phyloP scores from a whole-genome alignment of 1,140 invertebrate genomes.

The Muscidifurax raptorellus region DNA sequence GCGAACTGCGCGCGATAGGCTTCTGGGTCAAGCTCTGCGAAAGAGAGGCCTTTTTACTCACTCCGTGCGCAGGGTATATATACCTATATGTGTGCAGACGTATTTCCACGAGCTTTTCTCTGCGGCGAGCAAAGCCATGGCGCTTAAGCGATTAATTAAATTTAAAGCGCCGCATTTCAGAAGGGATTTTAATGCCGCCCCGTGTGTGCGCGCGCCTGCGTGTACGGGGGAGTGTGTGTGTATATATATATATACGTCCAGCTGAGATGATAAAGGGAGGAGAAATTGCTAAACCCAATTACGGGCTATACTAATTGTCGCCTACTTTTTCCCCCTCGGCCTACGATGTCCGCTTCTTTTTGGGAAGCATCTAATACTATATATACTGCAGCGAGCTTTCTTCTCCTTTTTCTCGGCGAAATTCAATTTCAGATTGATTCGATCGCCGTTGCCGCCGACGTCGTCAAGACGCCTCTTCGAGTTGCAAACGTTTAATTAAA shows the following conservation, averaged over 20 bases:
- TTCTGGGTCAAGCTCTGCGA: constrained; percentile 11
- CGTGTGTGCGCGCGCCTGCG: too few species aligned
- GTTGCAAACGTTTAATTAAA: constrained; percentile 32
- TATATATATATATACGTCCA: background rate
- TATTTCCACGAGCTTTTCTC: background rate
- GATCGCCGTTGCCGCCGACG: constrained; percentile 1
- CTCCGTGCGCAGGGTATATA: too few species aligned
- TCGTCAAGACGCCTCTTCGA: background rate
- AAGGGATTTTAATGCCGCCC: background rate
- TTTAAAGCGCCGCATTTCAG: background rate
- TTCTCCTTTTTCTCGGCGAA: background rate
- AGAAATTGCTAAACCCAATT: constrained; percentile 25
- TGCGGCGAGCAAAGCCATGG: background rate
- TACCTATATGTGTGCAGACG: too few species aligned
- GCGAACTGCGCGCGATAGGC: background rate
- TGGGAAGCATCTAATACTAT: background rate
- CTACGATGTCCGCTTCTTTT: background rate
- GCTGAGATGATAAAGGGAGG: background rate
- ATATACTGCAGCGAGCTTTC: background rate
- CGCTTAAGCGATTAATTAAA: background rate
- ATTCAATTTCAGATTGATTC: constrained; percentile 25
- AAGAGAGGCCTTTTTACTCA: background rate
- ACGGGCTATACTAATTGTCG: constrained; percentile 26
- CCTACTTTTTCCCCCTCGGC: background rate
- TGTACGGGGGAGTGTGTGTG: too few species aligned